Conservation (phyloP, 1,140 invertebrate species). For the Drosophila grimshawi region DNA sequence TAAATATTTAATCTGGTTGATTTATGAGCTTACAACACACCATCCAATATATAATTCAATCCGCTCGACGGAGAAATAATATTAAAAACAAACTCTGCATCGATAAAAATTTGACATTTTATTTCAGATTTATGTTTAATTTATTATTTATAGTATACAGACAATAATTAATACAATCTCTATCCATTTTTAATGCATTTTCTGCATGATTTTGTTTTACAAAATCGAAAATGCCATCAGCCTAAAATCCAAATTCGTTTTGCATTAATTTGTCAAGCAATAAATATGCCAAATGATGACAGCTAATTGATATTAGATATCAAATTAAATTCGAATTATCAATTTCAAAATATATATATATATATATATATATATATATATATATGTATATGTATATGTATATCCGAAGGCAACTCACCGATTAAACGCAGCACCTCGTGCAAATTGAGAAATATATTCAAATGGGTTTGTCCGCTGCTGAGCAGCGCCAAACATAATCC, state of each 20-base stretch:
- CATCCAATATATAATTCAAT: not conserved
- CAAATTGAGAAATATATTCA: conserved; percentile 84
- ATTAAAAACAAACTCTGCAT: not conserved
- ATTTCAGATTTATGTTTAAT: not conserved
- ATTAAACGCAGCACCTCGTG: conserved; percentile 84
- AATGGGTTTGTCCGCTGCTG: conserved; percentile 65
- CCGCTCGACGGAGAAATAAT: not conserved
- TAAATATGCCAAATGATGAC: conserved; percentile 13
- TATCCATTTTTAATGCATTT: no score
- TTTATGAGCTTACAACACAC: conserved; percentile 3
- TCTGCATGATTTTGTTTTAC: no score
- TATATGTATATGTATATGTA: not conserved
- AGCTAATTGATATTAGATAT: conserved; percentile 39
- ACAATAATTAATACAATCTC: no score
- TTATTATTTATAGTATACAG: no score
- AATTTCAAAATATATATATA: no score
- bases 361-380: conserved; percentile 16
- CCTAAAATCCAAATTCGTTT: conserved; percentile 16
- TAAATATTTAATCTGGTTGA: conserved; percentile 5
- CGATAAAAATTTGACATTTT: no score
- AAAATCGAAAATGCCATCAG: no score
- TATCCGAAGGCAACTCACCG: conserved; percentile 74
- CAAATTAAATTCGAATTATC: conserved; percentile 11
- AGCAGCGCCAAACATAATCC: conserved; percentile 76
- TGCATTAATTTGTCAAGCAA: conserved; percentile 4